Conservation (phyloP, 2,113 vertebrate genomes). For the Motacilla alba region DNA sequence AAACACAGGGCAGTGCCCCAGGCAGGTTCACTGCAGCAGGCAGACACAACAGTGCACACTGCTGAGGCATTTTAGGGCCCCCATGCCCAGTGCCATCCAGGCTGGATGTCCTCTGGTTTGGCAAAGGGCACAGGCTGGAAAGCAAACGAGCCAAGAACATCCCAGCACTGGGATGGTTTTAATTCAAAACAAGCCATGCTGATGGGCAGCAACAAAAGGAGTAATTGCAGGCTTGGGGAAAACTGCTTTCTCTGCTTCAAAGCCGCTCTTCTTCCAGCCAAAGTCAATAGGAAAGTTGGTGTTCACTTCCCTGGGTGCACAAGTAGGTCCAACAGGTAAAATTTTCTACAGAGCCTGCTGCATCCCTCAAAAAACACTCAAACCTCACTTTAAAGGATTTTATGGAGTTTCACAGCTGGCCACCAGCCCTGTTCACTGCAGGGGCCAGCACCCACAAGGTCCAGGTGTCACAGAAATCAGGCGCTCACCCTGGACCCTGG, state of each 20-base stretch:
- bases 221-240: not conserved
- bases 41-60: not conserved
- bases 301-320: not conserved
- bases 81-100: not conserved
- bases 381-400: not conserved
- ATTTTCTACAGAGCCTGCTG: not conserved
- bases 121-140: not conserved
- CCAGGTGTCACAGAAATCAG: not conserved
- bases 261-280: not conserved
- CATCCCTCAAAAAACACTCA: not conserved
- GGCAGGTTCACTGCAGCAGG: not conserved
- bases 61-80: not conserved
- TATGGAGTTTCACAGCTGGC: not conserved
- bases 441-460: not conserved
- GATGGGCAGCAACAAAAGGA: not conserved
- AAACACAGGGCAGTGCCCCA: not conserved
- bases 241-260: not conserved
- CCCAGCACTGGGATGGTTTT: constrained; percentile 1
- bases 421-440: not conserved
- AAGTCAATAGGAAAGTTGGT: not conserved
- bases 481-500: not conserved
- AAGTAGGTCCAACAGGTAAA: not conserved
- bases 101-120: not conserved
- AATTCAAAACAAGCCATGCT: not conserved
- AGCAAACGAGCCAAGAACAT: not conserved